Base-by-base conservation (phyloP, 2,888 invertebrate genomes). In the Coleophora deauratella region DNA sequence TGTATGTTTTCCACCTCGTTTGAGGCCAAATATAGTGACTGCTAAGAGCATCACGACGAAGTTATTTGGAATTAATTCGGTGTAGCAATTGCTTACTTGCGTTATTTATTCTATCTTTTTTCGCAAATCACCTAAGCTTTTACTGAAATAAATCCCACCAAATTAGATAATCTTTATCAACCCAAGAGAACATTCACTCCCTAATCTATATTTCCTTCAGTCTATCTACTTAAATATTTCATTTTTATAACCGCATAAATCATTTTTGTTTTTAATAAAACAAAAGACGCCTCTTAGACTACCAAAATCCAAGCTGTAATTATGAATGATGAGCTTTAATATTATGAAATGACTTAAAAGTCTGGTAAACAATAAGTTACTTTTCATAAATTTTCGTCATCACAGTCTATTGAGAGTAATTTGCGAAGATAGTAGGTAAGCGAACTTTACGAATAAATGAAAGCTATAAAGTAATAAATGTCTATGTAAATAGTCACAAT, bases 331-430 rank as follows among this genome's bases (percentile, higher is more conserved):
- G 61, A 59, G 59, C 44, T 59, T 54, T 65, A 66, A 62, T 59
- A 62, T 54, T 44, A 59, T 54, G 44, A 59, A 52, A 57, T 61
- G 62, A 62, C 66, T 64, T 52, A 57, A 21, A 56, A 64, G 57
- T 57, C 47, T 58, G 49, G 54, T 64, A 59, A 68, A 62, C 59
- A 64, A 62, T 61, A 62, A 63, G 67, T 66, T 66, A 60, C 53
- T 52, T 63, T 61, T 55, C 52, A 60, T 64, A 63, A 68, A 63
- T 66, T 59, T 57, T 49, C 37, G 34, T 49, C 47, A 52, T 52
- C 50, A 42, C 56, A 66, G 48, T 52, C 52, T 45, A 49, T 49
- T 44, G 51, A 52, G 60, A 61, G 60, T 68, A 65, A 67, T 75
- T 73, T 65, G 61, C 54, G 57, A 57, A 51, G 50, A 52, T n/a